A percentile compares a stretch with the other conserved stretches of the same genome.
Conservation (phyloP, 2,797 vertebrate species). For the Dendrocincla tyrannina region DNA sequence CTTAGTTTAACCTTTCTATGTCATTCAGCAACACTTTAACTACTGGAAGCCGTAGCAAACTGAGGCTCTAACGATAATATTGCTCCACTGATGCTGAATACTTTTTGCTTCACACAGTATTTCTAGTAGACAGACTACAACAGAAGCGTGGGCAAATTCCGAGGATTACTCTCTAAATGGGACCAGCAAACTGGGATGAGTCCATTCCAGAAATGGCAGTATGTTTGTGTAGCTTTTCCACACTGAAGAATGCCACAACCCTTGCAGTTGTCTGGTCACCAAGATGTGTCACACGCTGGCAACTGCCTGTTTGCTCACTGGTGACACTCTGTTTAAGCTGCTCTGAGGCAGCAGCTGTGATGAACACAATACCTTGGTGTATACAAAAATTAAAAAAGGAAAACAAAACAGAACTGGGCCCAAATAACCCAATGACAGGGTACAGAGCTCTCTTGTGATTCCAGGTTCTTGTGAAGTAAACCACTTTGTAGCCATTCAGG, state of each 20-base stretch:
- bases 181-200: constrained; percentile 30
- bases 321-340: background rate
- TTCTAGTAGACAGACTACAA: constrained; percentile 64
- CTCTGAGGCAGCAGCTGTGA: background rate
- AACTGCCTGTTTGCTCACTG: background rate
- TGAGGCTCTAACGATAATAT: constrained; percentile 48
- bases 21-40: constrained; percentile 30
- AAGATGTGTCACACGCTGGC: background rate
- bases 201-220: constrained; percentile 3
- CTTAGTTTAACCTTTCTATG: constrained; percentile 10
- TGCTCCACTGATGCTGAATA: constrained; percentile 60
- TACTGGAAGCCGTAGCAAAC: constrained; percentile 39
- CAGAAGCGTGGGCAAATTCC: constrained; percentile 47
- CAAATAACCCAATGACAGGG: background rate
- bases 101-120: constrained; percentile 63
- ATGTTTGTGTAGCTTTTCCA: constrained; percentile 6
- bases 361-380: background rate
- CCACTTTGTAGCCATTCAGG: background rate
- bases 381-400: background rate
- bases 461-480: background rate
- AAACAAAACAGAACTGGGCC: background rate
- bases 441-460: constrained; percentile 16
- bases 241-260: background rate
- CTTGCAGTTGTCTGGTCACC: background rate
- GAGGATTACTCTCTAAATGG: constrained; percentile 27